phyloP scores from a whole-genome alignment of 1,140 invertebrate species.

The Drosophila leontia region DNA sequence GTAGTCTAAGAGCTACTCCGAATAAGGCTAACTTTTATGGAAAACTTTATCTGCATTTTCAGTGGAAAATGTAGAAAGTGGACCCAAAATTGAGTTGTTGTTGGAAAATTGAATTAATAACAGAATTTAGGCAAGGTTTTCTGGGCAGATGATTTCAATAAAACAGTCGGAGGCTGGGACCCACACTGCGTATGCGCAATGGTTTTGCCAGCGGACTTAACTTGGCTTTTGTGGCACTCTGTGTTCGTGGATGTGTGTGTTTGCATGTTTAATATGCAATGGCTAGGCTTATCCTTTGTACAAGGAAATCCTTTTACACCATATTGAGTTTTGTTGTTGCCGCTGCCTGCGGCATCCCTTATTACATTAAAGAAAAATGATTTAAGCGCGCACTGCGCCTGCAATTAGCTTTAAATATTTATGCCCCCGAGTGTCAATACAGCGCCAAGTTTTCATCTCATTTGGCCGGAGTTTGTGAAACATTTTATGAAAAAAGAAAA shows the following conservation, averaged over 20 bases:
- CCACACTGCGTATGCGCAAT: slow-evolving; percentile 57
- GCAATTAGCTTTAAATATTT: slow-evolving; percentile 70
- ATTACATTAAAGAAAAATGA: slow-evolving; percentile 36
- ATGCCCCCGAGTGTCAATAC: slow-evolving; percentile 28
- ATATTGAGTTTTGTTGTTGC: slow-evolving; percentile 65
- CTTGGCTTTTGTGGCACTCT: slow-evolving; percentile 34
- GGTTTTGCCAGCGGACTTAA: slow-evolving; percentile 22
- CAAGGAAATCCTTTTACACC: slow-evolving; percentile 79
- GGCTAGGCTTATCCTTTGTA: slow-evolving; percentile 51
- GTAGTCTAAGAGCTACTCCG: not conserved
- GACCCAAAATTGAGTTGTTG: slow-evolving; percentile 28
- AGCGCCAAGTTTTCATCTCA: slow-evolving; percentile 27
- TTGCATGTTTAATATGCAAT: slow-evolving; percentile 55
- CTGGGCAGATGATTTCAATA: slow-evolving; percentile 46
- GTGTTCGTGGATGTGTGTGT: slow-evolving; percentile 23
- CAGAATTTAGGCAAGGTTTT: slow-evolving; percentile 18
- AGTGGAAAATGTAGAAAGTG: slow-evolving; percentile 9
- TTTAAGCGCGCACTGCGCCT: slow-evolving; percentile 44
- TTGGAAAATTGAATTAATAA: slow-evolving; percentile 38
- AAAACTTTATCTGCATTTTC: slow-evolving; percentile 30
- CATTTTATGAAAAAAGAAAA: slow-evolving; percentile 10
- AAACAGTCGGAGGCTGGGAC: slow-evolving; percentile 18
- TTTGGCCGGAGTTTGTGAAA: slow-evolving; percentile 12
- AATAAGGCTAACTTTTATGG: slow-evolving; percentile 8
- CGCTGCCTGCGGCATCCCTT: slow-evolving; percentile 25